Evolutionary conservation across 2,113 vertebrate genomes (phyloP).

Genomic region (Calyptomena viridis): DNA sequence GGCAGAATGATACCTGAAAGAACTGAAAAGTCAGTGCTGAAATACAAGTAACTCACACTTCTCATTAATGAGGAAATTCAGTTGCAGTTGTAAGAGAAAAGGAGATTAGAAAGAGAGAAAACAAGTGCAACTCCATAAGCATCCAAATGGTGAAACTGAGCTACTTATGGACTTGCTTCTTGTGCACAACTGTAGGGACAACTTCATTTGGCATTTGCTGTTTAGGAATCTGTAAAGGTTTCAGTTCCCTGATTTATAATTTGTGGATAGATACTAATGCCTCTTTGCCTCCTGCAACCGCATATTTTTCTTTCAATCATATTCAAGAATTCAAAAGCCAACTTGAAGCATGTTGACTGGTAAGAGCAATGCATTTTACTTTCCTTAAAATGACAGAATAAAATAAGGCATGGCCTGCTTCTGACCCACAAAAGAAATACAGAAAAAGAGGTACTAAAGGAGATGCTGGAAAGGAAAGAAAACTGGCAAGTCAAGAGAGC

Average conservation of each 20-base stretch:
- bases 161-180: neutral
- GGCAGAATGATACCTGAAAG: neutral
- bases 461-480: neutral
- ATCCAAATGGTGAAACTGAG: neutral
- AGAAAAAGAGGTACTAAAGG: neutral
- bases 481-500: neutral
- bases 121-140: neutral
- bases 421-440: neutral
- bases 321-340: neutral
- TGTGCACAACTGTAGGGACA: accelerated
- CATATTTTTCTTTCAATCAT: neutral
- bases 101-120: neutral
- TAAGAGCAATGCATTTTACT: neutral
- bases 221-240: neutral
- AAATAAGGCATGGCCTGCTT: neutral
- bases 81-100: neutral
- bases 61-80: neutral
- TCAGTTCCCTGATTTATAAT: neutral
- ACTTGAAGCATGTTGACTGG: neutral
- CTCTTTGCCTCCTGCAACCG: neutral
- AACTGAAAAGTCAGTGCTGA: neutral
- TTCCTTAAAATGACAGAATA: neutral
- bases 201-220: neutral
- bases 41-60: neutral
- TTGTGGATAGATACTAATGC: neutral